These are phyloP conservation scores for Gymnocheta viridis DNA, from an alignment of 2,888 invertebrate genomes.

Conservation along the genomic window DNA sequence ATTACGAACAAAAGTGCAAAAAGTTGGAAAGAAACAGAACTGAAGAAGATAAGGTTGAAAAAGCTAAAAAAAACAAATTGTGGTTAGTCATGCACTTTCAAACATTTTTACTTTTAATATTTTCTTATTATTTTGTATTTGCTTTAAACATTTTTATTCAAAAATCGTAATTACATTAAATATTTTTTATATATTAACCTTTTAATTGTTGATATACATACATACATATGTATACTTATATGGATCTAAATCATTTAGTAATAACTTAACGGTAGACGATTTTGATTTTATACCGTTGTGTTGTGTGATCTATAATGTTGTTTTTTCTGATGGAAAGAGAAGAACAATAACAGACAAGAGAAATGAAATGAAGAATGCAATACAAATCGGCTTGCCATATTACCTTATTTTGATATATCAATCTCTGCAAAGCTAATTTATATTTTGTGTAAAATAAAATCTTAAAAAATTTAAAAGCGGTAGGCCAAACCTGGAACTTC, in stretches of 20 bases:
- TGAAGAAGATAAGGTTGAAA: not conserved
- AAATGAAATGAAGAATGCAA: constrained; percentile 17
- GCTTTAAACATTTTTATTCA: not conserved
- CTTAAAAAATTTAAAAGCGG: no score
- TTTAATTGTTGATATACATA: constrained; percentile 14
- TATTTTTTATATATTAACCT: not conserved
- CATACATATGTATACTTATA: not conserved
- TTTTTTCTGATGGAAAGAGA: not conserved
- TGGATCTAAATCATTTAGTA: not conserved
- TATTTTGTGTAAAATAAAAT: no score
- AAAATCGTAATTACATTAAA: not conserved
- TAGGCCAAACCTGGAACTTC: no score
- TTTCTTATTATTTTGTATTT: no score
- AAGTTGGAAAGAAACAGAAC: not conserved
- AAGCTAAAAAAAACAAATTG: not conserved
- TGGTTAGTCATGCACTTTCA: not conserved
- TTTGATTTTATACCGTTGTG: constrained; percentile 3
- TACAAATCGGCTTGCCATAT: constrained; percentile 36
- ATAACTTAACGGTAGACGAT: constrained; percentile 36
- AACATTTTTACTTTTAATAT: not conserved
- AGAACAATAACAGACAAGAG: constrained; percentile 4
- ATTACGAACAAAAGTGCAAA: constrained; percentile 12
- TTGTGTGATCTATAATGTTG: constrained; percentile 6
- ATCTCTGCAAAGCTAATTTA: no score
- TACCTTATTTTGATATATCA: not conserved